These are phyloP conservation scores for Muntiacus reevesi DNA, from an alignment of 2,113 vertebrate species.

Conservation along the genomic window DNA sequence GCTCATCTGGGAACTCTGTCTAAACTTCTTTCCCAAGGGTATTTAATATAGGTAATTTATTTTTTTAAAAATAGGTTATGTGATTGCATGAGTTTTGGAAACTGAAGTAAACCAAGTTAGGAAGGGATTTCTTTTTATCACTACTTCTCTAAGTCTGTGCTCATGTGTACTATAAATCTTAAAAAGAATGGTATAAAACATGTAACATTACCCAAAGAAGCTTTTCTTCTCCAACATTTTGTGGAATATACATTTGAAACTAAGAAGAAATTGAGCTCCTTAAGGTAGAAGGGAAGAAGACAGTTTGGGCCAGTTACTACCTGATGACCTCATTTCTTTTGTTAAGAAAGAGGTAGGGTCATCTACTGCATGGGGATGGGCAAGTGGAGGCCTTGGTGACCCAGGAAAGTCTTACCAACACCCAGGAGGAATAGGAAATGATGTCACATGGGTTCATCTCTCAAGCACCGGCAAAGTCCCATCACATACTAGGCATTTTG, in stretches of 20 bases:
- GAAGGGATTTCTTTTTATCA: background rate
- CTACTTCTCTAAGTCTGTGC: background rate
- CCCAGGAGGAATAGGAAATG: background rate
- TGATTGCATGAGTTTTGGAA: constrained; percentile 1
- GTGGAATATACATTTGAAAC: background rate
- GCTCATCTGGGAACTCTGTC: constrained; percentile 3
- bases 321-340: background rate
- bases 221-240: background rate
- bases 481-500: background rate
- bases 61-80: background rate
- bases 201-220: background rate
- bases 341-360: background rate
- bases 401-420: background rate
- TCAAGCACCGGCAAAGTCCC: background rate
- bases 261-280: background rate
- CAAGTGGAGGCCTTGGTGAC: background rate
- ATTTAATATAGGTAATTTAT: background rate
- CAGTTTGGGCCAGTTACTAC: background rate
- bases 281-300: background rate
- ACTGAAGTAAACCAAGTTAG: constrained; percentile 3
- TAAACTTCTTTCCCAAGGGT: constrained; percentile 15
- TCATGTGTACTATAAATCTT: background rate
- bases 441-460: background rate
- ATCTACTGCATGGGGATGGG: background rate
- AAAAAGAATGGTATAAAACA: background rate